These are phyloP conservation scores for Spatula versicolor DNA, from an alignment of 2,797 vertebrate species.

Conservation along the genomic window DNA sequence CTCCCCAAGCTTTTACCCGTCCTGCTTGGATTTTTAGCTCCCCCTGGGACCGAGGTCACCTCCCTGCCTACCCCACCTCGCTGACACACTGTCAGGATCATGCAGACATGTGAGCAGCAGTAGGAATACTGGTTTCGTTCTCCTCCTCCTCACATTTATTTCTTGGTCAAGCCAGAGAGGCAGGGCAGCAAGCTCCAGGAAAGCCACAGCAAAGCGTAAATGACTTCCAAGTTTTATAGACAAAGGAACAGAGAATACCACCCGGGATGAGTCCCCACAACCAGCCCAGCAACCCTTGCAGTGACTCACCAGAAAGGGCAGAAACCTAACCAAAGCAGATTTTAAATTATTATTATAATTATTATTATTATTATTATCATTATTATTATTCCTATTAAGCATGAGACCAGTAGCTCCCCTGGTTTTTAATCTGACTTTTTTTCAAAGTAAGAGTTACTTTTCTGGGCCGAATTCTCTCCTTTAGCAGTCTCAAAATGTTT, in stretches of 20 bases:
- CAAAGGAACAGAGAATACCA: neutral
- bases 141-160: neutral
- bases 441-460: neutral
- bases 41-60: neutral
- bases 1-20: neutral
- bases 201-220: neutral
- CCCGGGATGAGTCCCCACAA: neutral
- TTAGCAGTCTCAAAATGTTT: neutral
- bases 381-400: fast-evolving
- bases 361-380: no score
- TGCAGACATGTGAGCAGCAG: neutral
- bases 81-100: neutral
- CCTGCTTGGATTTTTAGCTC: neutral
- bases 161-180: neutral
- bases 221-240: neutral
- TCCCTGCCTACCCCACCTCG: neutral
- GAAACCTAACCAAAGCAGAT: neutral
- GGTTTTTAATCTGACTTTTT: neutral
- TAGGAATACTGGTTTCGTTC: neutral
- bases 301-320: fast-evolving
- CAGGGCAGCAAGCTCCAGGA: neutral
- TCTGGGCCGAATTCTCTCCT: neutral
- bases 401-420: neutral
- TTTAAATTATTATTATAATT: neutral
- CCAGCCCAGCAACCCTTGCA: neutral